Conservation (phyloP, 1,140 invertebrate species). For the Drosophila mayri region DNA sequence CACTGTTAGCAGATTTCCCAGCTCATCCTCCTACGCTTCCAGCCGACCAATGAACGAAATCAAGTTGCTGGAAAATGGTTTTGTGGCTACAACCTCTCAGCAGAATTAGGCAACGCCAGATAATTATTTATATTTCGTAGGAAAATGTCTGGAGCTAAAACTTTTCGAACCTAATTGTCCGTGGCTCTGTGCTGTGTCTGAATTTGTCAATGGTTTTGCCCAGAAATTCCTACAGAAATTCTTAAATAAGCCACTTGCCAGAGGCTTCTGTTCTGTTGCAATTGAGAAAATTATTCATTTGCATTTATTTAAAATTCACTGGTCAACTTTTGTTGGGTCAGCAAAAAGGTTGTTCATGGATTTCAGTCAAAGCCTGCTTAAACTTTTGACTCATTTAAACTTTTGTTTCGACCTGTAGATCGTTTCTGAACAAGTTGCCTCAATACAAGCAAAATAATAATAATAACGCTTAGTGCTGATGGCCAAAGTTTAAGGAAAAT, state of each 20-base stretch:
- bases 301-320: conserved; percentile 24
- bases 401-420: conserved; percentile 30
- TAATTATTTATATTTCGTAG: conserved; percentile 70
- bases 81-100: conserved; percentile 53
- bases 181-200: conserved; percentile 33
- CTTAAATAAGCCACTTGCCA: conserved; percentile 5
- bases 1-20: conserved; percentile 64
- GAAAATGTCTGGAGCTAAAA: conserved; percentile 4
- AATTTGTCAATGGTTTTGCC: conserved; percentile 32
- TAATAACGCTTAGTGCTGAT: conserved; percentile 60
- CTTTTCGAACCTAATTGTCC: conserved; percentile 44
- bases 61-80: conserved; percentile 59
- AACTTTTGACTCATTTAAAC: conserved; percentile 33
- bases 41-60: conserved; percentile 23
- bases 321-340: conserved; percentile 1
- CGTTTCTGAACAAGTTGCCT: conserved; percentile 19
- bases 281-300: conserved; percentile 20
- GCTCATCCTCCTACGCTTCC: conserved; percentile 5
- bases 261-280: background rate
- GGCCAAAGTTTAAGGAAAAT: conserved; percentile 55
- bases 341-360: conserved; percentile 10
- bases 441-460: conserved; percentile 62
- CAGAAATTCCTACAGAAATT: conserved; percentile 7
- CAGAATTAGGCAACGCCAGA: conserved; percentile 62
- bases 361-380: conserved; percentile 8